Percentiles rank a stretch among this genome's conserved stretches.
These are phyloP conservation scores for Thereva nobilitata DNA, from an alignment of 2,888 invertebrate species.

Conservation along the genomic window DNA sequence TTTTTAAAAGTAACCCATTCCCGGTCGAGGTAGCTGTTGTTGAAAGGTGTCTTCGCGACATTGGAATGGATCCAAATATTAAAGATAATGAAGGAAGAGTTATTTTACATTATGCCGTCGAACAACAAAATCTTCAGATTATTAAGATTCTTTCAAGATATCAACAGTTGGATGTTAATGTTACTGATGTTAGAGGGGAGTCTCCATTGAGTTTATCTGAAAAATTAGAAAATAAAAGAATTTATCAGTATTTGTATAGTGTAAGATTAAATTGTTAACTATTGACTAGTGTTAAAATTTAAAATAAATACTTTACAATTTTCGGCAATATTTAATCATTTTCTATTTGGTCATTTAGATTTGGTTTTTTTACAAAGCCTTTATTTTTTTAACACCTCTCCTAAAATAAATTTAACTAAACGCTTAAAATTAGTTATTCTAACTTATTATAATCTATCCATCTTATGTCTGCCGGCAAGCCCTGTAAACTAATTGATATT, in stretches of 20 bases:
- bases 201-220: constrained; percentile 2
- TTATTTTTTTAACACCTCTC: too few relatives aligned
- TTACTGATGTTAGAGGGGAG: background rate
- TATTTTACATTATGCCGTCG: constrained; percentile 16
- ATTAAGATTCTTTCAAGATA: constrained; percentile 5
- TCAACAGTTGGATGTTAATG: background rate
- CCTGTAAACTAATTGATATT: too few relatives aligned
- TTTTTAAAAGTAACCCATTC: constrained; percentile 15
- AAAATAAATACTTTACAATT: too few relatives aligned
- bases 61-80: constrained; percentile 5
- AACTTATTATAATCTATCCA: too few relatives aligned
- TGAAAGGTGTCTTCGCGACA: background rate
- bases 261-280: background rate
- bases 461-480: too few relatives aligned
- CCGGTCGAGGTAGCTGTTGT: constrained; percentile 4
- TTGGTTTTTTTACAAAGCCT: too few relatives aligned
- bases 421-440: too few relatives aligned
- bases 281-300: too few relatives aligned
- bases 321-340: too few relatives aligned
- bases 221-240: constrained; percentile 10
- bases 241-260: constrained; percentile 4
- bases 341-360: too few relatives aligned
- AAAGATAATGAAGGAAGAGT: background rate
- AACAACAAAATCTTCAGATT: constrained; percentile 12
- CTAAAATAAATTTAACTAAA: too few relatives aligned